Percentiles rank a stretch among this genome's conserved stretches.
phyloP scores from a whole-genome alignment of 2,888 invertebrate genomes.

The Xanthostigma xanthostigma region DNA sequence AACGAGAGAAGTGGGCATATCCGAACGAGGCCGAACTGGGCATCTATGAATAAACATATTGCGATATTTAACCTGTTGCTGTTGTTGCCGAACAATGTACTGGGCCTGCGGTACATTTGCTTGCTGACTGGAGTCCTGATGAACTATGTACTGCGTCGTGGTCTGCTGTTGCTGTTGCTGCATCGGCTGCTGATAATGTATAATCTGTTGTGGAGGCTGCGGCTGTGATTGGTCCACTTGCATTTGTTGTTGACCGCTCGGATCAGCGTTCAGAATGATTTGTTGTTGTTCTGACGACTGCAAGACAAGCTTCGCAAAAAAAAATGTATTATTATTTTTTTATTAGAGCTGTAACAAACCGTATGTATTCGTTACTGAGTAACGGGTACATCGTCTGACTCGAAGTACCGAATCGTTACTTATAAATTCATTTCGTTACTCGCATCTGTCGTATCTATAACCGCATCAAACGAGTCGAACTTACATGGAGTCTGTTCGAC shows the following conservation, averaged over 20 bases:
- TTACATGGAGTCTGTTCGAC: too few species aligned
- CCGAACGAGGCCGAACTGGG: too few species aligned
- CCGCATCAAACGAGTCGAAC: too few species aligned
- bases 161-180: conserved; percentile 25
- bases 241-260: conserved; percentile 6
- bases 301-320: conserved; percentile 1
- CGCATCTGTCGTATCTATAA: too few species aligned
- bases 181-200: conserved; percentile 27
- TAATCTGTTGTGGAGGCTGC: conserved; percentile 9
- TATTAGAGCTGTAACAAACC: too few species aligned
- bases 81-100: background rate
- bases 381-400: too few species aligned
- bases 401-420: too few species aligned
- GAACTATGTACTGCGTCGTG: conserved; percentile 14
- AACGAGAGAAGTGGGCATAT: too few species aligned
- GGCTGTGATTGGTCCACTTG: conserved; percentile 10
- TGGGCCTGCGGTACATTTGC: background rate
- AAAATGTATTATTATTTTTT: background rate
- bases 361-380: too few species aligned
- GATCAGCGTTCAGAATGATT: background rate
- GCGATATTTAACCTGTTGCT: conserved; percentile 6
- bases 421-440: too few species aligned
- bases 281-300: conserved; percentile 2
- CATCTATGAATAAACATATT: background rate
- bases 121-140: conserved; percentile 12